Base-by-base conservation (phyloP, 2,888 invertebrate species). In the Heterodera filipjevi region DNA sequence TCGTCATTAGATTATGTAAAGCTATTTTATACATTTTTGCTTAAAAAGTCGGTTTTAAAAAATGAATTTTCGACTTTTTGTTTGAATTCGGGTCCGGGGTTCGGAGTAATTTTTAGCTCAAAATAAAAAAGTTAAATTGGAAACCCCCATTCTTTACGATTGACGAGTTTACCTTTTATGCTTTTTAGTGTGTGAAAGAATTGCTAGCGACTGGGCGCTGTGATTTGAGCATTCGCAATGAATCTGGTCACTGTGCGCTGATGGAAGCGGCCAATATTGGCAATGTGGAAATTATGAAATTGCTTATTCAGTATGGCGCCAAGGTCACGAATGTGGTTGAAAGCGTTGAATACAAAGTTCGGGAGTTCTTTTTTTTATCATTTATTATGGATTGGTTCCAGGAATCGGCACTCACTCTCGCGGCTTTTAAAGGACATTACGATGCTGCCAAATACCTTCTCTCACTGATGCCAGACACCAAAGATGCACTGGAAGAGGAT, bases 191-290 rank as follows among this genome's bases (percentile, higher is more conserved):
- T 35, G 86, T 86, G 66, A 92, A 93, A 89, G 94, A 94, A 84
- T 92, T 98, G 85, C 92, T 98, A 77, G 94, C 94, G 88, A 93
- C 93, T 90, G 94, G 94, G 83, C 96, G 96, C 22, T 80, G 83
- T 87, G 95, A 96, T 90, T 95, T 98, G 66, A 96, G 97, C 91
- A 95, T 96, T 91, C 96, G 98, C 91, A 99, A 99, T 91, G 97
- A 97, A 91, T 98, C 97, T 91, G 98, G 98, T 6, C 99, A 99
- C 92, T 98, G 97, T 80, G 97, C 98, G 71, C 88, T 91, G 80
- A 91, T 91, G 91, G 91, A 91, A 84, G 91, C 84, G 14, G 83
- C 86, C 14, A 80, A 83, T 59, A 79, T 78, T 19, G 84, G 83
- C 5, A 90, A 90, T 87, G 89, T 91, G 33, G 89, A 89, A 6